Base-by-base conservation (phyloP, 2,888 invertebrate species). In the Drosophila testacea region DNA sequence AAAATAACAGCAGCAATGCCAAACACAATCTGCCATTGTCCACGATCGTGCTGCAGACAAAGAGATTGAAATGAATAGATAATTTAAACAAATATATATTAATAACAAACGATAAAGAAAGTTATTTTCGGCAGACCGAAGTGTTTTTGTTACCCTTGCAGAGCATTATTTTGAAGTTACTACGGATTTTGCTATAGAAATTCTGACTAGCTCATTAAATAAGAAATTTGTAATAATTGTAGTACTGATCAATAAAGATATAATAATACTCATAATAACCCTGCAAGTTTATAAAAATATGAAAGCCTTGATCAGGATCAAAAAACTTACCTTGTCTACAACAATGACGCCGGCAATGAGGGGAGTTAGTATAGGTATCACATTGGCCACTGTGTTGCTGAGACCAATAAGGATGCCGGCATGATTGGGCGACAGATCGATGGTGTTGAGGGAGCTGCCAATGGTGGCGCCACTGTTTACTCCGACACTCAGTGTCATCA, bases 21-120 rank as follows among this genome's bases (percentile, higher is more conserved):
- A 91, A 97, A 97, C n/a, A 96, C 95, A 62, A 94, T 94, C 70
- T 94, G 94, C 97, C 97, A 97, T 86, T 96, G 95, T 0, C 90
- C 76, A 1, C 94, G 93, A 77, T 95, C 93, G 50, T 86, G 78
- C 83, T 84, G 66, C 2, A 57, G 11, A 39, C 9, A 7, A 36
- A 9, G 28, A 39, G 7, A 27, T 5, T 3, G 10, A 13, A 22
- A 46, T 44, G 16, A 11, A n/a, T 2, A 6, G 7, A 36, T 11
- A 36, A 36, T 36, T 36, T 1, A 11, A 36, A 36, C 11, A 36
- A 7, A 1, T 36, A 4, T 36, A 4, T 11, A 36, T 36, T 11
- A 36, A 36, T 11, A 36, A 11, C 2, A 36, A 36, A 36, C 10
- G 10, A 36, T 16, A 16, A 16, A 16, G 16, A 16, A 16, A 16